These are phyloP conservation scores for Pycnonotus jocosus DNA, from an alignment of 2,113 vertebrate species.

Conservation along the genomic window DNA sequence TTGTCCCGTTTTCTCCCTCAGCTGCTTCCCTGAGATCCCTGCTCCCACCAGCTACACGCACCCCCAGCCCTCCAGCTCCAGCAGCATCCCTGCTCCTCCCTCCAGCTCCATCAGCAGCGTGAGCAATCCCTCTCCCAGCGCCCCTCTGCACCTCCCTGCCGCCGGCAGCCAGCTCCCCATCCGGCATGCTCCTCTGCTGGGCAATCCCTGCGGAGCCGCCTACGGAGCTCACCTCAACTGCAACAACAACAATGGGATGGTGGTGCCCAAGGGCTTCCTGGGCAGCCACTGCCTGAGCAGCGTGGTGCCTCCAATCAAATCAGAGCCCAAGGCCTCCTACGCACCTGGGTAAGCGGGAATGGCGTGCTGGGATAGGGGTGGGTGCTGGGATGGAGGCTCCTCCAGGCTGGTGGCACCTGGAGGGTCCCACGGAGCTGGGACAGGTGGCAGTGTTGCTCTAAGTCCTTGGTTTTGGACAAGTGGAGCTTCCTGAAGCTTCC, in stretches of 20 bases:
- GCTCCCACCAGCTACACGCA: slow-evolving; percentile 73
- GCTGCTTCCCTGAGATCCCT: slow-evolving; percentile 96
- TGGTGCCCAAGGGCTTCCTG: slow-evolving; percentile 84
- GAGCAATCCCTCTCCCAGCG: slow-evolving; percentile 50
- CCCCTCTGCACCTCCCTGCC: slow-evolving; percentile 69
- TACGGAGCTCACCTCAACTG: slow-evolving; percentile 74
- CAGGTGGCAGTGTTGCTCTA: fast-evolving
- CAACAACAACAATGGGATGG: slow-evolving; percentile 79
- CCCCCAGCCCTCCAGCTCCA: slow-evolving; percentile 70
- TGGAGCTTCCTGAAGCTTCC: background rate
- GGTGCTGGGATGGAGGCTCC: background rate
- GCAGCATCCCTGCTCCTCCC: background rate
- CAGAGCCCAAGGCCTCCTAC: slow-evolving; percentile 90
- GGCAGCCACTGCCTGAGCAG: slow-evolving; percentile 71
- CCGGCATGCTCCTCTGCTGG: slow-evolving; percentile 66
- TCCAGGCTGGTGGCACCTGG: background rate
- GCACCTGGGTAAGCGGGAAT: slow-evolving; percentile 84
- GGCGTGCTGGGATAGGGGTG: background rate
- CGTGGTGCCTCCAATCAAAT: slow-evolving; percentile 83
- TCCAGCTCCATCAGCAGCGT: slow-evolving; percentile 12
- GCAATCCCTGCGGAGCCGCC: slow-evolving; percentile 60
- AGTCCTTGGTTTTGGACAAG: background rate
- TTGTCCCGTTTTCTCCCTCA: slow-evolving; percentile 63
- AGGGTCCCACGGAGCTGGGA: background rate
- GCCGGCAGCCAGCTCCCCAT: slow-evolving; percentile 55